phyloP scores from a whole-genome alignment of 2,888 invertebrate genomes.

The Platypus cylindrus region DNA sequence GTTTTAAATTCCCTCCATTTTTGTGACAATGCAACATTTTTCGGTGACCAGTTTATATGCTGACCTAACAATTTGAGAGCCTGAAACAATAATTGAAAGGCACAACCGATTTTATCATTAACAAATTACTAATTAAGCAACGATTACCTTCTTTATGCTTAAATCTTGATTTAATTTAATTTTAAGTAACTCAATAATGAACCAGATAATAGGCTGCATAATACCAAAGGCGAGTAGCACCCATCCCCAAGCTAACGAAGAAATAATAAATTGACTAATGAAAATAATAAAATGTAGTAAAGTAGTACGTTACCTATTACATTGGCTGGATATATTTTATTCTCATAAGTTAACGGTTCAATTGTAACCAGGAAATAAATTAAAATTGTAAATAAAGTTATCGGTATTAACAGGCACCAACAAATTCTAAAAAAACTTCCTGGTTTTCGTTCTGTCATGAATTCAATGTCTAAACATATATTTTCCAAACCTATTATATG shows the following conservation, averaged over 20 bases:
- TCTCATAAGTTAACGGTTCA: slow-evolving; percentile 47
- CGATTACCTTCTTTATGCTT: slow-evolving; percentile 7
- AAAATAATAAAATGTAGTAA: slow-evolving; percentile 1
- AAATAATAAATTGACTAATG: background rate
- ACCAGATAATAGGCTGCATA: slow-evolving; percentile 18
- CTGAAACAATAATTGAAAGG: slow-evolving; percentile 11
- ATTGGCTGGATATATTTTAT: slow-evolving; percentile 16
- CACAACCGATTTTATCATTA: background rate
- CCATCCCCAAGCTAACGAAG: slow-evolving; percentile 37
- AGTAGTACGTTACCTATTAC: slow-evolving; percentile 18
- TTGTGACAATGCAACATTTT: slow-evolving; percentile 11
- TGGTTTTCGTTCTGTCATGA: slow-evolving; percentile 58
- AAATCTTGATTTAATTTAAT: slow-evolving; percentile 2
- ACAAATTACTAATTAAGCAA: background rate
- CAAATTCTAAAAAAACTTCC: slow-evolving; percentile 67
- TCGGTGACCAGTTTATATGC: slow-evolving; percentile 19
- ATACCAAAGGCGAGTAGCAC: slow-evolving; percentile 17
- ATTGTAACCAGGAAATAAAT: slow-evolving; percentile 53
- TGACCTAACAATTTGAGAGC: slow-evolving; percentile 10
- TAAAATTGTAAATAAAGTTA: slow-evolving; percentile 54
- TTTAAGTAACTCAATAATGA: slow-evolving; percentile 14
- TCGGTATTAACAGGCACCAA: slow-evolving; percentile 62
- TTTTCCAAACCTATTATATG: slow-evolving; percentile 44
- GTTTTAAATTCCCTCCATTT: slow-evolving; percentile 18
- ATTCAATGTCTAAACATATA: slow-evolving; percentile 60